Conservation (phyloP, 2,113 vertebrate genomes). For the Paradoxurus hermaphroditus region DNA sequence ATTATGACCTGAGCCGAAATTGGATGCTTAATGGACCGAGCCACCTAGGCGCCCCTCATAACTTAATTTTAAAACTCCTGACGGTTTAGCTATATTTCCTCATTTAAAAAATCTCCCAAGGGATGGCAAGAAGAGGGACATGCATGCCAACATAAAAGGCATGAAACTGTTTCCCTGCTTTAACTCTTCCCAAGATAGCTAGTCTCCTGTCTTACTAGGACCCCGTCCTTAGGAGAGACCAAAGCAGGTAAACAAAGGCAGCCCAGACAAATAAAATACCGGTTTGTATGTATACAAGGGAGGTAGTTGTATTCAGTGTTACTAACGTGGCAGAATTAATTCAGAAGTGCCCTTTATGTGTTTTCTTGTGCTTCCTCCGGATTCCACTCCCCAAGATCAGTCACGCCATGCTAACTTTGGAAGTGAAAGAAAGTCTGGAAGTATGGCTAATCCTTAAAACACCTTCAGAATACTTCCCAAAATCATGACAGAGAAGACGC, state of each 20-base stretch:
- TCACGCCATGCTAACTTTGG: neutral
- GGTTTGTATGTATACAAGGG: neutral
- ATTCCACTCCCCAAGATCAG: neutral
- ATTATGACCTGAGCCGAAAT: no score
- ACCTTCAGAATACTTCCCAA: constrained; percentile 22
- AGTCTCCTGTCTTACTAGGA: neutral
- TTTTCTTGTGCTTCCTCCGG: neutral
- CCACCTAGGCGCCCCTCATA: neutral
- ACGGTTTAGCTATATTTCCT: neutral
- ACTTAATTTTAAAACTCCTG: neutral
- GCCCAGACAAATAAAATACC: neutral
- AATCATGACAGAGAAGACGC: neutral
- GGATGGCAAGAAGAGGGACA: neutral
- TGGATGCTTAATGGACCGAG: no score
- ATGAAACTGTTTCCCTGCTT: neutral
- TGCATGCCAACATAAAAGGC: neutral
- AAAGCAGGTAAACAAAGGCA: neutral
- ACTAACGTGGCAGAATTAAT: neutral
- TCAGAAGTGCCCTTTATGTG: neutral
- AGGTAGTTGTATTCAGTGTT: neutral
- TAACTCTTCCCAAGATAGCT: neutral
- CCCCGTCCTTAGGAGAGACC: neutral
- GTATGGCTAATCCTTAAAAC: neutral
- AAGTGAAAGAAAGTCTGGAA: neutral
- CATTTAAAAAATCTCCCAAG: neutral